Evolutionary conservation across 92 coral and sea anemone genomes (phyloP), one percentile per base, ranked within the genome.

Genomic region (Epizoanthus fatuus): DNA sequence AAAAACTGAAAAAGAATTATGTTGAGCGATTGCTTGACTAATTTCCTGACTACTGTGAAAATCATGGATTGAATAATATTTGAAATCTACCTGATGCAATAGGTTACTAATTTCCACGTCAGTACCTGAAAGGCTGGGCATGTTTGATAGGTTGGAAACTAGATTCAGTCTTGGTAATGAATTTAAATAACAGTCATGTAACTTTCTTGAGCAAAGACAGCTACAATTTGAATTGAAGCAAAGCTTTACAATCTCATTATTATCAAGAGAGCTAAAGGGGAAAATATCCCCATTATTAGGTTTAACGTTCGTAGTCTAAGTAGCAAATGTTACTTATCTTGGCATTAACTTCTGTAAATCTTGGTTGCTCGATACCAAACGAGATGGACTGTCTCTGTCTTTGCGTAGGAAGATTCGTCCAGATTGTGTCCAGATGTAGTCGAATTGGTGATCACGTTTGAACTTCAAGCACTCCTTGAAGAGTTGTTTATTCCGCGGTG

Each of bases 111-210:
- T n/a, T n/a, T 78, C 83, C 12, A 78, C 37, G 44, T 78, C 83
- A 56, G 11, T 11, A 56, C 69, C 71, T 22, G 35, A 13, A 78
- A 57, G 35, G 47, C 25, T 56, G 22, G 83, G 83, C 10, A 78
- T 78, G 11, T 47, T 78, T 25, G 83, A 78, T 78, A 78, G 39
- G 0, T 56, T 78, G 52, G 52, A 47, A 74, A 73, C 62, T 69
- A 84, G 35, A 38, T 84, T 59, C 42, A 84, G 60, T 51, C 69
- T 72, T 15, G 88, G 88, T 19, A 85, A 12, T 15, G 56, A 38
- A 22, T 83, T 35, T 55, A 83, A 35, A 37, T 83, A 57, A 49
- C 70, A 83, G 22, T 62, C 53, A 7, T 39, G 38, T 62, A 13
- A 32, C 40, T 65, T 17, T 14, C 65, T 63, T 17, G 60, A 65